Evolutionary conservation across 2,888 invertebrate species (phyloP), one percentile per base, ranked within the genome.

Genomic region (Caradrina kadenii): DNA sequence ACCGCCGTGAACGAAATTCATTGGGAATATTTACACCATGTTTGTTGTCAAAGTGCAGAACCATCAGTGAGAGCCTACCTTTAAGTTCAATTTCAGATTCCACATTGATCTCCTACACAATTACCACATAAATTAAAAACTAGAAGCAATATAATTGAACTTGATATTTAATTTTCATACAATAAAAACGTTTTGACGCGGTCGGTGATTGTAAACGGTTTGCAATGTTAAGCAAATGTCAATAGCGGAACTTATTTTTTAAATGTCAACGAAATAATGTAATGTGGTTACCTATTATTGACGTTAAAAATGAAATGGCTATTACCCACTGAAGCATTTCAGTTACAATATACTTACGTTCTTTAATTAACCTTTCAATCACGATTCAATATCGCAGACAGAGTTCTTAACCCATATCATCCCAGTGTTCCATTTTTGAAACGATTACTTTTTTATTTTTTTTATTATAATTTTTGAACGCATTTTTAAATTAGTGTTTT

Each of bases 181-280:
- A 26, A 15, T 69, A 54, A 54, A 35, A 50, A 48, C 56, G 19
- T 58, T 39, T 45, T 6, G 35, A 42, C 13, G 21, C 22, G 39
- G 39, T 73, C 49, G 54, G 13, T 22, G 8, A 73, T 54, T 73
- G 11, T 59, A n/a, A 59, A 64, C 53, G 49, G 65, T 65, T 48
- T 35, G 74, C 42, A 53, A 52, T 54, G 42, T 59, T 73, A 54
- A 35, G 15, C 42, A 64, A 73, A 64, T 56, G 45, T 21, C 26
- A 53, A 35, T n/a, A 48, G 7, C 13, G 8, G 13, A 22, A 26
- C 15, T n/a, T 56, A 19, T 56, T 35, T 26, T 35, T 45, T n/a
- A 56, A 60, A 71, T 56, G 63, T 71, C 35, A 56, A 35, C 17
- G 17, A 56, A 35, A 26, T 26, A 61, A 52, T 42, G 7, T 31